These are phyloP conservation scores for Apostichopus parvimensis DNA, from an alignment of 35 echinoderm and acorn worm species.

Conservation along the genomic window DNA sequence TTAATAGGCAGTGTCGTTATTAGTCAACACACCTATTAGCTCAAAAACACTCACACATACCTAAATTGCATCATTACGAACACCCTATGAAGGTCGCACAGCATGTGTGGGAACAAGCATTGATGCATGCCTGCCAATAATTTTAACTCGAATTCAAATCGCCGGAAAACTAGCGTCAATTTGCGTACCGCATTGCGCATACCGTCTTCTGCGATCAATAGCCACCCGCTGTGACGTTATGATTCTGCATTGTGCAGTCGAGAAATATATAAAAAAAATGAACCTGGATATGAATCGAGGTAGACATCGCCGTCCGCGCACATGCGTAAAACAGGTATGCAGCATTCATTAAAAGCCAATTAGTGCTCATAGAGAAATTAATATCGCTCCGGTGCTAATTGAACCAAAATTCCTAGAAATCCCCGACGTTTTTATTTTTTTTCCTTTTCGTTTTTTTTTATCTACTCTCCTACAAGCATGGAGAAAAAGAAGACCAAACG, in stretches of 20 bases:
- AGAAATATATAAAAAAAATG: neutral
- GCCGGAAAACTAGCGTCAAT: conserved; percentile 36
- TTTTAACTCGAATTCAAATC: neutral
- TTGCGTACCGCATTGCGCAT: conserved; percentile 27
- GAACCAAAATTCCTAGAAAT: conserved; percentile 47
- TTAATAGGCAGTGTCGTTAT: neutral
- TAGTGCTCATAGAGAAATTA: conserved; percentile 47
- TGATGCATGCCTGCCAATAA: neutral
- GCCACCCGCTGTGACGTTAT: conserved; percentile 21
- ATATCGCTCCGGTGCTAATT: conserved; percentile 44
- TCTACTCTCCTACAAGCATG: neutral
- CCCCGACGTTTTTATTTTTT: neutral
- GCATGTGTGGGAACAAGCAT: neutral
- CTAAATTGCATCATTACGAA: neutral
- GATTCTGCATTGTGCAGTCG: conserved; percentile 4
- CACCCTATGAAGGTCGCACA: neutral
- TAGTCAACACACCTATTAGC: conserved; percentile 18
- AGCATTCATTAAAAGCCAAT: conserved; percentile 47
- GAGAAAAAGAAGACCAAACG: conserved; percentile 20
- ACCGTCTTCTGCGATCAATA: neutral
- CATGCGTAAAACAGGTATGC: conserved; percentile 56
- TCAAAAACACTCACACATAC: neutral
- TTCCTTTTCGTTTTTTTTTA: too few relatives aligned
- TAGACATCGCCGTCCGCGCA: conserved; percentile 14
- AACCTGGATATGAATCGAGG: neutral